Evolutionary conservation across 2,888 invertebrate species (phyloP).

Genomic region (Archips crataeganus): DNA sequence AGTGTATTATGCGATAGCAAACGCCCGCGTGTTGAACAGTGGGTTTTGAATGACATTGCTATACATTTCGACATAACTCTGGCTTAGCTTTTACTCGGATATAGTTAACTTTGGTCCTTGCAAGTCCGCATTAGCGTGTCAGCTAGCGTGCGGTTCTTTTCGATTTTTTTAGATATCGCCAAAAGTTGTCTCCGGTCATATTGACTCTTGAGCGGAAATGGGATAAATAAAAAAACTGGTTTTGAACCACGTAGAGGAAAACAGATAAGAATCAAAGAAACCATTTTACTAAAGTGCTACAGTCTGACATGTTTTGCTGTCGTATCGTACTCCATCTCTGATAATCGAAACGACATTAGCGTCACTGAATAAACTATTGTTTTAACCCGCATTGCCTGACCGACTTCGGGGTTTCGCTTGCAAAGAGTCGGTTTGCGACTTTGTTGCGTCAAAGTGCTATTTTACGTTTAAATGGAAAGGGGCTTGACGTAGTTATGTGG

Average conservation of each 20-base stretch:
- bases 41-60: too few relatives aligned
- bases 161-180: background rate
- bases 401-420: constrained; percentile 6
- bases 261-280: background rate
- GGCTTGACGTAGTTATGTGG: constrained; percentile 19
- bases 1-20: too few relatives aligned
- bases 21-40: too few relatives aligned
- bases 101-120: too few relatives aligned
- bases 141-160: background rate
- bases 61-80: too few relatives aligned
- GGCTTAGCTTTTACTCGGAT: too few relatives aligned
- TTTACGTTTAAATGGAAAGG: constrained; percentile 10
- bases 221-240: too few relatives aligned
- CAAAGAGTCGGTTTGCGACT: constrained; percentile 11
- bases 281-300: background rate
- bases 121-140: too few relatives aligned
- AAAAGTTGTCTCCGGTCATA: background rate
- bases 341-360: background rate
- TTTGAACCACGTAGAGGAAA: too few relatives aligned
- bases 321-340: background rate
- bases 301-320: background rate
- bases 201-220: too few relatives aligned
- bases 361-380: constrained; percentile 20
- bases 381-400: constrained; percentile 19
- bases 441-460: constrained; percentile 10